Percentiles rank a stretch among this genome's conserved stretches.
These are phyloP conservation scores for Papilio demoleus DNA, from an alignment of 2,888 invertebrate genomes.

Conservation along the genomic window DNA sequence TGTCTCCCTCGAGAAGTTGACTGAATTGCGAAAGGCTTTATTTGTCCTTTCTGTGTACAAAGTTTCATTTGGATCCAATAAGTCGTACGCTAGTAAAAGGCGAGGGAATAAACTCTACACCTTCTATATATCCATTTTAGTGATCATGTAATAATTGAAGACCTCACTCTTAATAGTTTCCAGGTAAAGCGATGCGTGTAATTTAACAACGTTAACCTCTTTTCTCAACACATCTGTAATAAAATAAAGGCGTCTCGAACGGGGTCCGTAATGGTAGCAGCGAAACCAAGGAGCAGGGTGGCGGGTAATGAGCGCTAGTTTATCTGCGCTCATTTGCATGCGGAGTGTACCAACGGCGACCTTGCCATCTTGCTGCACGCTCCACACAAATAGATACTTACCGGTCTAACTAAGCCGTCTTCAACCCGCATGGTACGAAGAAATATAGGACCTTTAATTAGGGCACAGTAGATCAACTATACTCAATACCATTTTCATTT, in stretches of 20 bases:
- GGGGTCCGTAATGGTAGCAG: slow-evolving; percentile 67
- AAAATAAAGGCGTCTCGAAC: slow-evolving; percentile 73
- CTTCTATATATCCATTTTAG: slow-evolving; percentile 48
- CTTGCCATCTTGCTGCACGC: slow-evolving; percentile 74
- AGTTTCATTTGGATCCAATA: slow-evolving; percentile 32
- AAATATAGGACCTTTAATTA: slow-evolving; percentile 7
- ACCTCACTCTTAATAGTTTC: slow-evolving; percentile 64
- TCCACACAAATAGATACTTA: slow-evolving; percentile 61
- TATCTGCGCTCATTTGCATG: slow-evolving; percentile 80
- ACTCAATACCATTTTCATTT: not conserved
- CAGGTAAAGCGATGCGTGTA: slow-evolving; percentile 76
- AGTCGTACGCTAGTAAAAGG: slow-evolving; percentile 35
- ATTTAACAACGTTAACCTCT: slow-evolving; percentile 76
- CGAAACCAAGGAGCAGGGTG: slow-evolving; percentile 65
- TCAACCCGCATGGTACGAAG: not conserved
- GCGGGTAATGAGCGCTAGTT: slow-evolving; percentile 77
- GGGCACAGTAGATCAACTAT: too few relatives aligned
- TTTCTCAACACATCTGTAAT: slow-evolving; percentile 76
- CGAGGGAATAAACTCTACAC: slow-evolving; percentile 39
- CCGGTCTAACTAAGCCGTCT: slow-evolving; percentile 45
- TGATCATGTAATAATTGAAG: slow-evolving; percentile 46
- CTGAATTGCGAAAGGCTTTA: slow-evolving; percentile 39
- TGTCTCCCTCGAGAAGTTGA: slow-evolving; percentile 37
- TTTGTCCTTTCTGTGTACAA: slow-evolving; percentile 33
- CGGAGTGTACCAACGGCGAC: slow-evolving; percentile 74